Conservation (phyloP, 2,888 invertebrate species). For the Schrankia costaestrigalis region DNA sequence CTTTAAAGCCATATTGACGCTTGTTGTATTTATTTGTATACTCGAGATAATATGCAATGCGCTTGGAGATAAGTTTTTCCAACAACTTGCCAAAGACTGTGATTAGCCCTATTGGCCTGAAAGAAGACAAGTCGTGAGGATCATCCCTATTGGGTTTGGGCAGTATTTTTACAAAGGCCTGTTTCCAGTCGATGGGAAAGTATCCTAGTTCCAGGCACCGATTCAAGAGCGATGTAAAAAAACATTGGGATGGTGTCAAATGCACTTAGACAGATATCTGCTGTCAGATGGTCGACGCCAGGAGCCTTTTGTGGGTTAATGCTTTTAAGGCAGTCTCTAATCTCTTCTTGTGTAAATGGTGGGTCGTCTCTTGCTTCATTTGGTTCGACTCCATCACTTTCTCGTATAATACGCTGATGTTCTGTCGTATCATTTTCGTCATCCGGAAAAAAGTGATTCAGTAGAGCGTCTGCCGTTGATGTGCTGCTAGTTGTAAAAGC, state of each 20-base stretch:
- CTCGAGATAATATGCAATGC: no score
- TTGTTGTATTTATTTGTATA: no score
- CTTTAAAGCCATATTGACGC: no score
- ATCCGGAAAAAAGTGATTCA: conserved; percentile 5
- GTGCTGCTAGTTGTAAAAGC: conserved; percentile 1
- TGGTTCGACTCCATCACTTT: neutral
- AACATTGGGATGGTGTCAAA: neutral
- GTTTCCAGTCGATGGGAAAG: neutral
- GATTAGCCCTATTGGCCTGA: neutral
- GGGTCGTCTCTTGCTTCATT: neutral
- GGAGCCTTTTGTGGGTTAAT: neutral
- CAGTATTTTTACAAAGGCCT: neutral
- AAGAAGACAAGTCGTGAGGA: neutral
- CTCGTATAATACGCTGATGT: no score
- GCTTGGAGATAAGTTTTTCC: neutral
- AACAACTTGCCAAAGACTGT: conserved; percentile 3
- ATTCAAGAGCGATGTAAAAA: neutral
- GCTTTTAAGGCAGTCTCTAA: neutral
- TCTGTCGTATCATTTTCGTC: no score
- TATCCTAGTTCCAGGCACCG: neutral
- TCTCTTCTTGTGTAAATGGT: neutral
- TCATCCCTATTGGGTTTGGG: neutral
- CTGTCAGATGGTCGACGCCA: neutral
- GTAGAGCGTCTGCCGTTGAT: conserved; percentile 1
- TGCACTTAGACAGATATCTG: neutral